phyloP scores from a whole-genome alignment of 1,140 invertebrate genomes.

The Nomia melanderi region DNA sequence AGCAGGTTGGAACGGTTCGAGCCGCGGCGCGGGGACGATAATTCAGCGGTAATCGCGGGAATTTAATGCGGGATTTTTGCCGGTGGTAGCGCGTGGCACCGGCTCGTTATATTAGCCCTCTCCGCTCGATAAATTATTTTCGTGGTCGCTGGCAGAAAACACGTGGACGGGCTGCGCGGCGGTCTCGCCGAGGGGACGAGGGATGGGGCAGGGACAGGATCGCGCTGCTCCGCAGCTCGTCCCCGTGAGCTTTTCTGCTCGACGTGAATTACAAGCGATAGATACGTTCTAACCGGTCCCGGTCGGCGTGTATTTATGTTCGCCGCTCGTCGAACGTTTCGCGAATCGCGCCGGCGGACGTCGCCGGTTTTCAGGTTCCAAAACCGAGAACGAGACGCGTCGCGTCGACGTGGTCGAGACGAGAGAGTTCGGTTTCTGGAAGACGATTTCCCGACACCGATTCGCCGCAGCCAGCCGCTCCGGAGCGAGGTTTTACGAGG shows the following conservation, averaged over 20 bases:
- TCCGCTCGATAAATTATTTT: conserved; percentile 58
- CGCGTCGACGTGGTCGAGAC: conserved; percentile 3
- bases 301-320: conserved; percentile 66
- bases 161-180: conserved; percentile 33
- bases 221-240: conserved; percentile 19
- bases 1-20: too few relatives aligned
- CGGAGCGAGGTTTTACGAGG: conserved; percentile 18
- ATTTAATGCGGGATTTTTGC: conserved; percentile 37
- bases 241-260: conserved; percentile 59
- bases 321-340: conserved; percentile 68
- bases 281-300: conserved; percentile 68
- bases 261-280: conserved; percentile 69
- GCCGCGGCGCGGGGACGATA: not conserved
- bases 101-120: conserved; percentile 47
- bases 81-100: conserved; percentile 24
- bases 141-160: conserved; percentile 45
- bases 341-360: too few relatives aligned
- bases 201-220: not conserved
- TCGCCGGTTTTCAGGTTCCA: too few relatives aligned
- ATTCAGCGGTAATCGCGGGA: conserved; percentile 18
- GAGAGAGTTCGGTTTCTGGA: not conserved
- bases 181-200: not conserved
- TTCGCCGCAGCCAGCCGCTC: not conserved
- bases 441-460: too few relatives aligned
- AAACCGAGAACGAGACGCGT: not conserved